Evolutionary conservation across 2,113 vertebrate species (phyloP).

Genomic region (Panthera uncia): DNA sequence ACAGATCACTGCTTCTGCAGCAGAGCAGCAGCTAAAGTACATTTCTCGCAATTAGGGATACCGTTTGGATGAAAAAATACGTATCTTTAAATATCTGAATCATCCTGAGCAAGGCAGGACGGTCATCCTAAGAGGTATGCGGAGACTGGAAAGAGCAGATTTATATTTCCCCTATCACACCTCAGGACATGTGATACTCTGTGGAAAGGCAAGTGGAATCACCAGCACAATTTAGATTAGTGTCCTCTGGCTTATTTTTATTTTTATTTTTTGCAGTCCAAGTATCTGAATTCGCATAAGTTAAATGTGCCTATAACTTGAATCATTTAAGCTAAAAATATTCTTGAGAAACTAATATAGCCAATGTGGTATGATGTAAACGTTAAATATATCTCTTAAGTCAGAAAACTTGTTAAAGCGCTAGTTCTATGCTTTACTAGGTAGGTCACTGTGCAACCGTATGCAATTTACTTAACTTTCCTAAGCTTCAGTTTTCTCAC

Average conservation of each 20-base stretch:
- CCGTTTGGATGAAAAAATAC: background rate
- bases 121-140: background rate
- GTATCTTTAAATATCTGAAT: background rate
- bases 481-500: slow-evolving; percentile 29
- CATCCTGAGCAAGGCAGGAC: background rate
- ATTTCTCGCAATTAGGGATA: background rate
- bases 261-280: background rate
- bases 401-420: background rate
- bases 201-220: background rate
- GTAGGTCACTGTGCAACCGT: background rate
- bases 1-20: background rate
- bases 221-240: background rate
- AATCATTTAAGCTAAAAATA: slow-evolving; percentile 25
- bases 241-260: background rate
- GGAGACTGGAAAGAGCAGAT: background rate
- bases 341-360: slow-evolving; percentile 1
- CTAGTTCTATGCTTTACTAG: background rate
- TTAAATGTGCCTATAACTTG: background rate
- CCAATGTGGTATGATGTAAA: background rate
- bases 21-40: background rate
- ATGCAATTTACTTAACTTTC: background rate
- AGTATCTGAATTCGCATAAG: background rate
- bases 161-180: background rate
- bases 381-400: background rate
- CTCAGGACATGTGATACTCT: background rate